Conservation (phyloP, 2,888 invertebrate genomes). For the Philopedon plagiatum region DNA sequence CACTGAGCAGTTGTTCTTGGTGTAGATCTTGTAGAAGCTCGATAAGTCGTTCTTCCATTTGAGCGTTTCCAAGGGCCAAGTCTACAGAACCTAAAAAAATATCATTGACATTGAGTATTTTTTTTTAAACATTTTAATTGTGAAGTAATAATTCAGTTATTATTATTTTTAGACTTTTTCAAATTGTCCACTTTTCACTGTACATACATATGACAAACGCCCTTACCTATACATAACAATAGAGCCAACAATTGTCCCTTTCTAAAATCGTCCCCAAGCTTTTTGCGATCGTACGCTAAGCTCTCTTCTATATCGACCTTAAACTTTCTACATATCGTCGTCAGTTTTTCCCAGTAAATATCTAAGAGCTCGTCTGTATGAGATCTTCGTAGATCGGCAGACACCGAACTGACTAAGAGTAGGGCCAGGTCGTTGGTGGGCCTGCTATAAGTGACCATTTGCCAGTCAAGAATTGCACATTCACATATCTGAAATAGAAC, state of each 20-base stretch:
- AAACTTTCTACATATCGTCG: constrained; percentile 73
- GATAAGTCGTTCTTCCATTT: constrained; percentile 82
- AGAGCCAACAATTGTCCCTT: constrained; percentile 82
- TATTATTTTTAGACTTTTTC: neutral
- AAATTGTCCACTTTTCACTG: no score
- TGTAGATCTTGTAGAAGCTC: constrained; percentile 83
- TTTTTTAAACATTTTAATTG: neutral
- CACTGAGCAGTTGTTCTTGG: constrained; percentile 76
- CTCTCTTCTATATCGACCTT: constrained; percentile 75
- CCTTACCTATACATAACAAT: constrained; percentile 77
- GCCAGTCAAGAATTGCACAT: constrained; percentile 86
- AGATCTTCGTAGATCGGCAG: constrained; percentile 78
- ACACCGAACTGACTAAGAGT: constrained; percentile 80
- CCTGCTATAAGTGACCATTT: constrained; percentile 85
- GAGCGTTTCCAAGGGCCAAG: constrained; percentile 82
- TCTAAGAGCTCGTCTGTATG: constrained; percentile 78
- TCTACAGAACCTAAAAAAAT: constrained; percentile 76
- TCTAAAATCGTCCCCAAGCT: constrained; percentile 73
- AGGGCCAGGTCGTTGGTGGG: constrained; percentile 86
- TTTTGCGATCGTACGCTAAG: constrained; percentile 71
- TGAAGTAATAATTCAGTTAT: neutral
- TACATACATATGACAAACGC: no score
- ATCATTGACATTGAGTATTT: neutral
- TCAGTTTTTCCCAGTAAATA: constrained; percentile 78
- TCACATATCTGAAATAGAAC: constrained; percentile 64